Percentiles rank a stretch among this genome's conserved stretches.
Evolutionary conservation across 2,888 invertebrate genomes (phyloP).

Genomic region (Oeneis ivallda): DNA sequence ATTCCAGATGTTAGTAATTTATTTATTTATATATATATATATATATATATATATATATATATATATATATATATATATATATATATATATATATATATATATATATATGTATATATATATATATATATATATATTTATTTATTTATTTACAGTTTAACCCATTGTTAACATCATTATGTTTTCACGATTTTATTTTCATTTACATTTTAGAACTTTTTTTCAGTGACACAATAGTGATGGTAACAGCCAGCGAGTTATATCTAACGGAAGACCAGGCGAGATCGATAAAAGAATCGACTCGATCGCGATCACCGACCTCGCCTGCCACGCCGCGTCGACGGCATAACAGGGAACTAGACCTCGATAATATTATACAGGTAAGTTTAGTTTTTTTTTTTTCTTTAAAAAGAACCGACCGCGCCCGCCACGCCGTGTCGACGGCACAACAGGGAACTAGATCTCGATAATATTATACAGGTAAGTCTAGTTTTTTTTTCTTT

Average conservation of each 20-base stretch:
- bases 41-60: too few relatives aligned
- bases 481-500: too few relatives aligned
- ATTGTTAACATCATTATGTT: too few relatives aligned
- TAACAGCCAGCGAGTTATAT: constrained; percentile 78
- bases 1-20: too few relatives aligned
- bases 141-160: too few relatives aligned
- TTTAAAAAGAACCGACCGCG: constrained; percentile 55
- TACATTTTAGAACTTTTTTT: neutral
- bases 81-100: too few relatives aligned
- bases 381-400: neutral
- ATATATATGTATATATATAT: too few relatives aligned
- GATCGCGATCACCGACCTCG: constrained; percentile 56
- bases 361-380: constrained; percentile 77
- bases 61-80: too few relatives aligned
- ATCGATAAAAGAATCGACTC: constrained; percentile 64
- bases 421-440: constrained; percentile 68
- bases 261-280: constrained; percentile 81
- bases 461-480: constrained; percentile 77
- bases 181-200: neutral
- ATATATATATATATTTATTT: too few relatives aligned
- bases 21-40: too few relatives aligned
- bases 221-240: constrained; percentile 75
- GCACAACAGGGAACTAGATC: constrained; percentile 67
- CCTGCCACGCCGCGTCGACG: constrained; percentile 68
- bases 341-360: constrained; percentile 67